phyloP scores from a whole-genome alignment of 2,113 vertebrate genomes.

The Carettochelys insculpta region DNA sequence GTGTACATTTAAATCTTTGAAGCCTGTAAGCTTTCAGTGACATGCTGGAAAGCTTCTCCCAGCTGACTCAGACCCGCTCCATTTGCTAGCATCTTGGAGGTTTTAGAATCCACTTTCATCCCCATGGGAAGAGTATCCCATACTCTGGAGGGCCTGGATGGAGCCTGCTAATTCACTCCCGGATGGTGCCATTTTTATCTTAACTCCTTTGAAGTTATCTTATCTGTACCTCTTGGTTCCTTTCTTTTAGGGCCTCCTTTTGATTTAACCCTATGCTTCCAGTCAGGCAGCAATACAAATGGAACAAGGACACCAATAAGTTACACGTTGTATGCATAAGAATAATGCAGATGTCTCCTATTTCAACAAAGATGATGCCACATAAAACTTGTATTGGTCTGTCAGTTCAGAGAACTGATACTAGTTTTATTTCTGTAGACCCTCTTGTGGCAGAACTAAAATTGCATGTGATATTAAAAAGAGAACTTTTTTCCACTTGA shows the following conservation, averaged over 20 bases:
- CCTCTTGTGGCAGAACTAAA: background rate
- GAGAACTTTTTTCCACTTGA: background rate
- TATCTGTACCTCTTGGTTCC: background rate
- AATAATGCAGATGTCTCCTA: background rate
- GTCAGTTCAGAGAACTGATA: background rate
- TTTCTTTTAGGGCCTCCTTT: background rate
- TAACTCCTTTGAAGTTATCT: background rate
- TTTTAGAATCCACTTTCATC: background rate
- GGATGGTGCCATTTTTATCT: background rate
- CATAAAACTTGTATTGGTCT: background rate
- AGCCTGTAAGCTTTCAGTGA: background rate
- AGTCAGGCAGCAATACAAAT: background rate
- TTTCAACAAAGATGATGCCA: background rate
- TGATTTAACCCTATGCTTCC: background rate
- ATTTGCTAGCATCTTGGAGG: background rate
- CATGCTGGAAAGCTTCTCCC: no score
- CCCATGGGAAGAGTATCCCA: background rate
- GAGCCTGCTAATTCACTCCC: background rate
- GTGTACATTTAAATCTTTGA: background rate
- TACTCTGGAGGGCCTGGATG: background rate
- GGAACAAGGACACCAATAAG: background rate
- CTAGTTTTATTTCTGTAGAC: background rate
- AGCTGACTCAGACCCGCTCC: background rate
- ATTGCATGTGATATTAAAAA: background rate
- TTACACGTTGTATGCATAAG: background rate